Conservation (phyloP, 2,888 invertebrate genomes). For the Cephus rjabovi region DNA sequence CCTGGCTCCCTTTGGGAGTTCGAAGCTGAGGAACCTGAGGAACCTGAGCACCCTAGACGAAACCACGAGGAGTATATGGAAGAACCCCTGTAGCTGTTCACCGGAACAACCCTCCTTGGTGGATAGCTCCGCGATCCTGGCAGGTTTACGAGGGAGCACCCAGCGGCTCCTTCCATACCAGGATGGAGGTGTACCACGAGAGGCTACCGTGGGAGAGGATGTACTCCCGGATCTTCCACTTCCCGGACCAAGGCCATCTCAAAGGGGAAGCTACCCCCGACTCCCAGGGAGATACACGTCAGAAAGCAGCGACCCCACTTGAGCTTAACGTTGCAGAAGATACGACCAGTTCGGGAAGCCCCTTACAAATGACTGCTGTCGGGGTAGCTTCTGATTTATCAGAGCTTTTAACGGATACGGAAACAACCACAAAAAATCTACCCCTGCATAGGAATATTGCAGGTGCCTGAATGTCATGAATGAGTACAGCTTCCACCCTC, state of each 20-base stretch:
- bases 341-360: constrained; percentile 31
- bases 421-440: constrained; percentile 42
- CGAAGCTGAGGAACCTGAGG: constrained; percentile 33
- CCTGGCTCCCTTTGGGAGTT: constrained; percentile 44
- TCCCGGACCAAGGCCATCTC: not conserved
- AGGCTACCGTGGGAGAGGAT: not conserved
- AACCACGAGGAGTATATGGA: not conserved
- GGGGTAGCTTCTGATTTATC: constrained; percentile 63
- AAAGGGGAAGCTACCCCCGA: not conserved
- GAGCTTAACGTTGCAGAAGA: not conserved
- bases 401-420: constrained; percentile 61
- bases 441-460: constrained; percentile 26
- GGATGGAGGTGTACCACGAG: not conserved
- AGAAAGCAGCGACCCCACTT: not conserved
- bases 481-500: not conserved
- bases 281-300: not conserved
- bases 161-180: not conserved
- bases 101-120: constrained; percentile 23
- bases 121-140: not conserved
- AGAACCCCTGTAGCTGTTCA: not conserved
- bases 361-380: constrained; percentile 57
- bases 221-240: not conserved
- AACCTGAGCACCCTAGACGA: not conserved
- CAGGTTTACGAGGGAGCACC: not conserved
- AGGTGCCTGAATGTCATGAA: not conserved